These are phyloP conservation scores for Leptonema lineaticorne DNA, from an alignment of 1,140 invertebrate species.

Conservation along the genomic window DNA sequence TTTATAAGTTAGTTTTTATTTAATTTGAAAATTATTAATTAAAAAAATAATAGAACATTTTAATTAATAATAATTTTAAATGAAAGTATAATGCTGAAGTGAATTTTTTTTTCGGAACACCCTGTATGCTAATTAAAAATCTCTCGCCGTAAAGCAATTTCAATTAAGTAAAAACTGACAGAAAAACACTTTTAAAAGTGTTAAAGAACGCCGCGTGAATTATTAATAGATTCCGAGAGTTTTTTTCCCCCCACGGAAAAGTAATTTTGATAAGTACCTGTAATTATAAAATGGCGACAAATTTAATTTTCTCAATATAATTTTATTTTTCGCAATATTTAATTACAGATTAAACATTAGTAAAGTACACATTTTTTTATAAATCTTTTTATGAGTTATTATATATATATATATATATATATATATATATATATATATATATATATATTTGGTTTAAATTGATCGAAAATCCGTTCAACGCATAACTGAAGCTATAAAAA, in stretches of 20 bases:
- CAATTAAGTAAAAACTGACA: slow-evolving; percentile 41
- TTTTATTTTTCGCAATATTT: too few species aligned
- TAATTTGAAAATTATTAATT: too few species aligned
- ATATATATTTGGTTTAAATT: not conserved
- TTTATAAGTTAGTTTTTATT: too few species aligned
- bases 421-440: not conserved
- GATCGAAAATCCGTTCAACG: not conserved
- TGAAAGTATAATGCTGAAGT: too few species aligned
- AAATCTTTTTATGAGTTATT: not conserved
- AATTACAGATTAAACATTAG: too few species aligned
- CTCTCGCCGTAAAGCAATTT: slow-evolving; percentile 34
- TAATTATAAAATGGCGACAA: too few species aligned
- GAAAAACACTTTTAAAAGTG: slow-evolving; percentile 43
- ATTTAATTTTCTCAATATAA: too few species aligned
- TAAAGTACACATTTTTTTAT: not conserved
- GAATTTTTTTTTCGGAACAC: too few species aligned
- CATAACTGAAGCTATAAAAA: not conserved
- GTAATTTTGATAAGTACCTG: not conserved
- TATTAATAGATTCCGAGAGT: slow-evolving; percentile 39
- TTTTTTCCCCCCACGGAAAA: slow-evolving; percentile 13
- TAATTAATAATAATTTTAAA: too few species aligned
- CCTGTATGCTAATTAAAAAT: not conserved
- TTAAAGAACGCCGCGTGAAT: slow-evolving; percentile 41
- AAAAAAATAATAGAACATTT: too few species aligned
- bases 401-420: not conserved